phyloP scores from a whole-genome alignment of 2,113 vertebrate species.

The Rafetus swinhoei region DNA sequence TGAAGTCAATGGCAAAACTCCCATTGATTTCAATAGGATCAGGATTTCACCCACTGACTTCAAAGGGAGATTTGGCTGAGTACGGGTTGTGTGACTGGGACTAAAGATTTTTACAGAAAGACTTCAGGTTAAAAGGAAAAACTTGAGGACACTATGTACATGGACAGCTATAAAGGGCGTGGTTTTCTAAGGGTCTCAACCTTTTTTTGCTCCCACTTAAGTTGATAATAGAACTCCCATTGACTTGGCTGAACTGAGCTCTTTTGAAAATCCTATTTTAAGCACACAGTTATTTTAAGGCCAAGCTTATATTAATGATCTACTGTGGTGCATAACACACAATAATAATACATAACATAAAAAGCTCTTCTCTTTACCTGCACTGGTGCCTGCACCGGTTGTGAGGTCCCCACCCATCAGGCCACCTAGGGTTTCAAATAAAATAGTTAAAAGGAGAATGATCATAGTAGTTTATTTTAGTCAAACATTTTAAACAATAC shows the following conservation, averaged over 20 bases:
- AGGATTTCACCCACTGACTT: neutral
- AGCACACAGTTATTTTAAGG: slow-evolving; percentile 44
- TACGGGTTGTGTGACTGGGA: neutral
- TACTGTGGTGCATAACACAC: slow-evolving; percentile 16
- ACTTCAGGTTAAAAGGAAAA: neutral
- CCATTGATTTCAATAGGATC: neutral
- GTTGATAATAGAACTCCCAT: neutral
- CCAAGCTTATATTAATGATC: slow-evolving; percentile 13
- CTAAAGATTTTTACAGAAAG: neutral
- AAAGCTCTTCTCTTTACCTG: slow-evolving; percentile 87
- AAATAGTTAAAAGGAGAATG: slow-evolving; percentile 51
- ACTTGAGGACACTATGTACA: neutral
- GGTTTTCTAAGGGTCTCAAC: slow-evolving; percentile 8
- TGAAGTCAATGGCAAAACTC: neutral
- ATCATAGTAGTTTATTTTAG: neutral
- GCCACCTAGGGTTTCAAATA: slow-evolving; percentile 87
- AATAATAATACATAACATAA: neutral
- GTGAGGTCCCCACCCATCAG: slow-evolving; percentile 99
- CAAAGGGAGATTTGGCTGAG: neutral
- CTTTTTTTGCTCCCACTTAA: neutral
- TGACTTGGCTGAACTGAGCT: neutral
- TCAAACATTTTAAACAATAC: slow-evolving; percentile 29
- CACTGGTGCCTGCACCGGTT: slow-evolving; percentile 99
- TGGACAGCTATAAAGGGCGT: neutral
- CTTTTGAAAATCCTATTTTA: neutral